A percentile compares a stretch with the other conserved stretches of the same genome.
phyloP scores from a whole-genome alignment of 2,113 vertebrate genomes.

The Triplophysa dalaica region DNA sequence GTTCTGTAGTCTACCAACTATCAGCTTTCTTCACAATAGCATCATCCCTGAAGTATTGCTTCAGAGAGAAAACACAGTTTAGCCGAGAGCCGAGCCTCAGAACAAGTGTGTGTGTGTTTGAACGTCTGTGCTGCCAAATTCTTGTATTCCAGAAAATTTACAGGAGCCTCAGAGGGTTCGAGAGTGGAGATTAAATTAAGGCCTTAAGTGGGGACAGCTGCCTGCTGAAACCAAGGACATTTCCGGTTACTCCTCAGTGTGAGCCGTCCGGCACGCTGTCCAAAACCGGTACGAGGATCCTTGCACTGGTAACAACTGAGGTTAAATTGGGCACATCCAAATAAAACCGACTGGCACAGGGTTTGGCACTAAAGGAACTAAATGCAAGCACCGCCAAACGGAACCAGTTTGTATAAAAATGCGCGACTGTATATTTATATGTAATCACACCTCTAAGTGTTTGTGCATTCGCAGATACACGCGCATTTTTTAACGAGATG shows the following conservation, averaged over 20 bases:
- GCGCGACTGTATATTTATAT: neutral
- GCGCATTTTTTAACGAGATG: conserved; percentile 1
- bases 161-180: conserved; percentile 44
- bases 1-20: neutral
- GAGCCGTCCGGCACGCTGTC: conserved; percentile 33
- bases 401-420: conserved; percentile 45
- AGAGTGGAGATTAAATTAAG: conserved; percentile 57
- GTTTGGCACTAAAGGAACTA: conserved; percentile 40
- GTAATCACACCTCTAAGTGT: conserved; percentile 13
- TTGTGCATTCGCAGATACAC: conserved; percentile 5
- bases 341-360: conserved; percentile 51
- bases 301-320: conserved; percentile 46
- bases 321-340: conserved; percentile 56
- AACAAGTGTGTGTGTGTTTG: neutral
- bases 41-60: neutral
- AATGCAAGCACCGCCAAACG: conserved; percentile 43
- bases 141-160: conserved; percentile 53
- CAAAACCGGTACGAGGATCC: conserved; percentile 47
- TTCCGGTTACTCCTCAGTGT: conserved; percentile 53
- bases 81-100: conserved; percentile 4
- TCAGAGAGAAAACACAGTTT: conserved; percentile 3
- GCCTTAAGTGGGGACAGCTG: conserved; percentile 62
- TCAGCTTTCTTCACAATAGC: neutral
- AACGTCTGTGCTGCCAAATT: conserved; percentile 37
- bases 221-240: conserved; percentile 58